Percentiles rank a stretch among this genome's conserved stretches.
phyloP scores from a whole-genome alignment of 1,140 invertebrate genomes.

The Zaprionus lachaisei region DNA sequence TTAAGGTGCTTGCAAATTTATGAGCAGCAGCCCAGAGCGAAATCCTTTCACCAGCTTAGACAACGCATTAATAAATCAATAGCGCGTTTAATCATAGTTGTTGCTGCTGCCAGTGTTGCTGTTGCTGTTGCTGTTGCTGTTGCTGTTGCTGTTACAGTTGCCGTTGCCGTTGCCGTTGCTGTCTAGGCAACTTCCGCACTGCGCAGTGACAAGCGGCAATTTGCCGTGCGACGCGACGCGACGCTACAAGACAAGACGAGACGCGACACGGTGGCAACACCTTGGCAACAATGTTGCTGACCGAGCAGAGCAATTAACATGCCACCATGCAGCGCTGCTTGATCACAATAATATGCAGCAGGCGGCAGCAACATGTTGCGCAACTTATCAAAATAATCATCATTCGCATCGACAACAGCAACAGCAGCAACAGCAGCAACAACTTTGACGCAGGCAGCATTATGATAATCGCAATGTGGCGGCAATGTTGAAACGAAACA shows the following conservation, averaged over 20 bases:
- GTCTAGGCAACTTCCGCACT: constrained; percentile 57
- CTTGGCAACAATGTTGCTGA: constrained; percentile 69
- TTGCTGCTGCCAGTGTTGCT: constrained; percentile 4
- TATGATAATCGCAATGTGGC: constrained; percentile 77
- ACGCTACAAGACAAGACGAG: not conserved
- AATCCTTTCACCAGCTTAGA: constrained; percentile 75
- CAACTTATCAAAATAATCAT: constrained; percentile 83
- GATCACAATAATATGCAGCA: constrained; percentile 32
- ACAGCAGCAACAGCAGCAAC: constrained; percentile 34
- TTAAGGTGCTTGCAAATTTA: constrained; percentile 74
- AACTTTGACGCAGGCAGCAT: constrained; percentile 70
- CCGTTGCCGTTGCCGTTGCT: not conserved
- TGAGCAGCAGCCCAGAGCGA: constrained; percentile 64
- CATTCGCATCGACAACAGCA: constrained; percentile 66
- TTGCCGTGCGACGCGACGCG: constrained; percentile 36
- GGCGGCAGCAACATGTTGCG: constrained; percentile 68
- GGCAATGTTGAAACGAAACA: constrained; percentile 71
- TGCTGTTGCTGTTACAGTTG: not conserved
- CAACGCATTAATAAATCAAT: constrained; percentile 81
- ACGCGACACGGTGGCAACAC: constrained; percentile 55
- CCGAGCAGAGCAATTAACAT: constrained; percentile 64
- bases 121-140: not conserved
- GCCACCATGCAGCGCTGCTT: constrained; percentile 29
- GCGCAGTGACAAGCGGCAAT: constrained; percentile 74
- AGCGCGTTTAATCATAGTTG: constrained; percentile 68